phyloP scores from a whole-genome alignment of 2,888 invertebrate species.

The Caradrina clavipalpis region DNA sequence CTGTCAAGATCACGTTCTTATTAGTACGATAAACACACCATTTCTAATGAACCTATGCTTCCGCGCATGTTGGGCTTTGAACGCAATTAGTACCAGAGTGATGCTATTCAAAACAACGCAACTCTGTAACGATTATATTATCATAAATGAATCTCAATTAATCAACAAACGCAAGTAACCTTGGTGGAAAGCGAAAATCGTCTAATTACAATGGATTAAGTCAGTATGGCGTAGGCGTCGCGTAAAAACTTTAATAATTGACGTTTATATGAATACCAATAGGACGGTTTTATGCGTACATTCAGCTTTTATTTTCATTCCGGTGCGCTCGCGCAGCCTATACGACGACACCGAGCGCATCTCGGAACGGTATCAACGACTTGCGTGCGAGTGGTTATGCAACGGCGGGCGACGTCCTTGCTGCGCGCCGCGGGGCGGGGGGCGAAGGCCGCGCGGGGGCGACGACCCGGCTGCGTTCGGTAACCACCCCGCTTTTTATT shows the following conservation, averaged over 20 bases:
- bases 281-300: constrained; percentile 62
- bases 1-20: constrained; percentile 56
- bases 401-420: constrained; percentile 88
- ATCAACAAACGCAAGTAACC: constrained; percentile 28
- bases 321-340: constrained; percentile 67
- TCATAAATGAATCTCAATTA: constrained; percentile 40
- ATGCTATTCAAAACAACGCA: constrained; percentile 38
- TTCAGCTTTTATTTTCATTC: constrained; percentile 77
- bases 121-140: constrained; percentile 26
- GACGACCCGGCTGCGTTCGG: constrained; percentile 78
- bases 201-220: constrained; percentile 67
- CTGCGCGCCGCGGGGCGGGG: constrained; percentile 72
- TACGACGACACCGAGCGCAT: constrained; percentile 68
- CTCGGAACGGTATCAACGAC: constrained; percentile 81
- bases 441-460: constrained; percentile 86
- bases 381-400: constrained; percentile 87
- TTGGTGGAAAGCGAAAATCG: constrained; percentile 66
- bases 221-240: constrained; percentile 43
- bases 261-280: constrained; percentile 72
- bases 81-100: constrained; percentile 34
- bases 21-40: constrained; percentile 44
- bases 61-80: constrained; percentile 46
- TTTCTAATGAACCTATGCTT: constrained; percentile 57
- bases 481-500: constrained; percentile 80
- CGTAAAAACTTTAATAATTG: constrained; percentile 67